These are phyloP conservation scores for Gila orcuttii DNA, from an alignment of 2,113 vertebrate species.

Conservation along the genomic window DNA sequence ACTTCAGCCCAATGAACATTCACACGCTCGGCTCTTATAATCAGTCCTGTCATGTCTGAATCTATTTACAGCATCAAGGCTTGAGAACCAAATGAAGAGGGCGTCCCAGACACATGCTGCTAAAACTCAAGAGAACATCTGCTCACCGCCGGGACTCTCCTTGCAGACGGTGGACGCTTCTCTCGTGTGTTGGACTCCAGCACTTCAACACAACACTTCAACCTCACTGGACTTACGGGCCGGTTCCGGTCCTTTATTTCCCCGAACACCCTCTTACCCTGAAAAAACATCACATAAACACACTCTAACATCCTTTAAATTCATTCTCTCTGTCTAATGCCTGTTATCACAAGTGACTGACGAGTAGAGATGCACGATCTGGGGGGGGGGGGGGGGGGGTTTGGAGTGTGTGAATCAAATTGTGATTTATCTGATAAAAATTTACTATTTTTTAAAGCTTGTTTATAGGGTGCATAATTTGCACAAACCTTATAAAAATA, in stretches of 20 bases:
- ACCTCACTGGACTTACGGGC: slow-evolving; percentile 51
- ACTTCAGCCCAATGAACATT: neutral
- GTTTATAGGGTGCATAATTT: neutral
- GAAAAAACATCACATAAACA: slow-evolving; percentile 31
- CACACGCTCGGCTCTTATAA: neutral
- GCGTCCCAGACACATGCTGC: neutral
- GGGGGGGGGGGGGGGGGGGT: no score
- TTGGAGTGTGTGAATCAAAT: no score
- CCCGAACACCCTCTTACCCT: slow-evolving; percentile 89
- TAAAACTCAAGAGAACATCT: neutral
- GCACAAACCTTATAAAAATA: neutral
- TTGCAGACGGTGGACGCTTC: slow-evolving; percentile 70
- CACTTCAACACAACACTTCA: slow-evolving; percentile 67
- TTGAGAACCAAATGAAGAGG: neutral
- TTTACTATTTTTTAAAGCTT: neutral
- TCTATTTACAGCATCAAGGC: slow-evolving; percentile 22
- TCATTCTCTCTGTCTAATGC: no score
- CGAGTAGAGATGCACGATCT: neutral
- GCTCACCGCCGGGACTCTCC: slow-evolving; percentile 77
- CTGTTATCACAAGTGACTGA: neutral
- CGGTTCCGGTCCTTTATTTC: slow-evolving; percentile 77
- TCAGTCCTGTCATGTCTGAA: slow-evolving; percentile 26
- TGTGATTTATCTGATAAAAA: neutral
- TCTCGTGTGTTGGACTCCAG: slow-evolving; percentile 66
- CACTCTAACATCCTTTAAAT: neutral